These are phyloP conservation scores for Eumerus sabulonum DNA, from an alignment of 2,888 invertebrate species.

Conservation along the genomic window DNA sequence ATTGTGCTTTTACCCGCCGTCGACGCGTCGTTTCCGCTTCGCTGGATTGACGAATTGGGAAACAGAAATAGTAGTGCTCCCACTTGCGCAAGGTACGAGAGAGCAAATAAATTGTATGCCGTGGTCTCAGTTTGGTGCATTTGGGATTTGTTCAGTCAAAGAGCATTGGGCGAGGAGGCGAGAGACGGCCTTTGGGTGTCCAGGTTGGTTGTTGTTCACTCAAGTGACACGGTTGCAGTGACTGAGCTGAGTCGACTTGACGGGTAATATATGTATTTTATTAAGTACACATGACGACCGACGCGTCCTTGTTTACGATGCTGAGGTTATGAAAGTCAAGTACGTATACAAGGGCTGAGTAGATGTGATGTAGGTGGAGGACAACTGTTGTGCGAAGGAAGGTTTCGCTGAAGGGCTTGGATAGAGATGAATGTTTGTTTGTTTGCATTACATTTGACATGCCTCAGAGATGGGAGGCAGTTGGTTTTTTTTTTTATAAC, in stretches of 20 bases:
- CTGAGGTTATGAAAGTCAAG: constrained; percentile 12
- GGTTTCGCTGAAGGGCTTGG: background rate
- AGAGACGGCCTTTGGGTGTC: constrained; percentile 7
- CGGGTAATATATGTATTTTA: constrained; percentile 30
- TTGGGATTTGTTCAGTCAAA: constrained; percentile 34
- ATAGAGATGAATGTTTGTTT: background rate
- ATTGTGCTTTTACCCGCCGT: background rate
- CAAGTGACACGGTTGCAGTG: constrained; percentile 55
- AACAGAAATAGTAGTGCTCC: too few relatives aligned
- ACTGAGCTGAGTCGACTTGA: constrained; percentile 18
- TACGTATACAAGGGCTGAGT: background rate
- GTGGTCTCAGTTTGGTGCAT: constrained; percentile 46
- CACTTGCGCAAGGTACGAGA: background rate
- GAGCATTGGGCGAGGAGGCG: background rate
- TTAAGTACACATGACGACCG: constrained; percentile 8
- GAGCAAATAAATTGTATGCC: constrained; percentile 36
- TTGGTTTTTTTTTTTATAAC: too few relatives aligned
- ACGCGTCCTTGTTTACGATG: background rate
- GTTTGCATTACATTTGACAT: too few relatives aligned
- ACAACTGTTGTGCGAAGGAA: too few relatives aligned
- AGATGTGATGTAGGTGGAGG: too few relatives aligned
- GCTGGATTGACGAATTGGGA: background rate
- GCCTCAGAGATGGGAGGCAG: too few relatives aligned
- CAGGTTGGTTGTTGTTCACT: constrained; percentile 35
- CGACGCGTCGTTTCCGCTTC: constrained; percentile 3